phyloP scores from a whole-genome alignment of 2,797 vertebrate genomes.

The Helostoma temminkii region DNA sequence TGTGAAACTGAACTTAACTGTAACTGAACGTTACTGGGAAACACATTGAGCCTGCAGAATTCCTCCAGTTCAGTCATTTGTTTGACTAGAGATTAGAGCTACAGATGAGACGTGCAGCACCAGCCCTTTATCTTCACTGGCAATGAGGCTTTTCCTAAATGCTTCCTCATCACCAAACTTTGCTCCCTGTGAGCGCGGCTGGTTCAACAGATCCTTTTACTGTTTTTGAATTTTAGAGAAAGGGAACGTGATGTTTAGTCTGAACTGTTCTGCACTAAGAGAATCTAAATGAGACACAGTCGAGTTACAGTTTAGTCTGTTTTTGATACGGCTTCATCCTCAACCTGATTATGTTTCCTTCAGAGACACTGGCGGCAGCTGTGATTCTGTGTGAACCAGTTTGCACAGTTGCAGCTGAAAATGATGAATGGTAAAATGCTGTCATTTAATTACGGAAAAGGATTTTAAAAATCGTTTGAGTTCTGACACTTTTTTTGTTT shows the following conservation, averaged over 20 bases:
- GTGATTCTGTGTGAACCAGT: not conserved
- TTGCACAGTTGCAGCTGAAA: not conserved
- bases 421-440: not conserved
- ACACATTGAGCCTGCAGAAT: not conserved
- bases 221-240: not conserved
- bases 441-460: not conserved
- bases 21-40: constrained; percentile 21
- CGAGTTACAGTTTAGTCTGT: not conserved
- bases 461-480: too few species aligned
- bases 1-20: constrained; percentile 30
- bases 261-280: not conserved
- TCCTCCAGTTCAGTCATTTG: constrained; percentile 11
- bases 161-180: not conserved
- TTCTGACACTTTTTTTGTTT: too few species aligned
- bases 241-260: not conserved
- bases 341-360: not conserved
- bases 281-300: constrained; percentile 15
- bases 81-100: constrained; percentile 19
- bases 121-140: not conserved
- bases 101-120: not conserved
- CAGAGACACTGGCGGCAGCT: not conserved
- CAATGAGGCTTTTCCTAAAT: not conserved
- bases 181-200: not conserved
- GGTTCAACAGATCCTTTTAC: constrained; percentile 4
- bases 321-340: constrained; percentile 2